Evolutionary conservation across 1,140 invertebrate genomes (phyloP).

Genomic region (Habropoda laboriosa): DNA sequence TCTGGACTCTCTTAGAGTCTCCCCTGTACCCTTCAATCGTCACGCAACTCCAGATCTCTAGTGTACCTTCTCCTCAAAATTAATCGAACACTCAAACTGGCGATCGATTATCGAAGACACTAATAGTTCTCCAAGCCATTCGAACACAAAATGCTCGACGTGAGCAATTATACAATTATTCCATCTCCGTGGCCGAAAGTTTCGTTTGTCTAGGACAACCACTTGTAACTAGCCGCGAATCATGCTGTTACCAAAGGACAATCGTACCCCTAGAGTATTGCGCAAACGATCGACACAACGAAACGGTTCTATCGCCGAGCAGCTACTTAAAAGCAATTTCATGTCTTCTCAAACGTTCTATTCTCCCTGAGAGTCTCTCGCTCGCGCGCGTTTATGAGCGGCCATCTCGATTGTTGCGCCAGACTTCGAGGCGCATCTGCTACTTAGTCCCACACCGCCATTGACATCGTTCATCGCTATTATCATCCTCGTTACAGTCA

Average conservation of each 20-base stretch:
- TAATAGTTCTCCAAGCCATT: too few relatives aligned
- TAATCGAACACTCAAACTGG: too few relatives aligned
- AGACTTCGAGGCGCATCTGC: not conserved
- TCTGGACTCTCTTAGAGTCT: too few relatives aligned
- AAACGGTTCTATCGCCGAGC: not conserved
- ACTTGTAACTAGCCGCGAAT: not conserved
- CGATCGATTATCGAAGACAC: too few relatives aligned
- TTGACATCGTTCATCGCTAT: slow-evolving; percentile 43
- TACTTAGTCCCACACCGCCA: slow-evolving; percentile 21
- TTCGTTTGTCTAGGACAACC: not conserved
- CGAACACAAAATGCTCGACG: not conserved
- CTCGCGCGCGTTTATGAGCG: not conserved
- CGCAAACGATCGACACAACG: slow-evolving; percentile 7
- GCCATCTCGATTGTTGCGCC: slow-evolving; percentile 23
- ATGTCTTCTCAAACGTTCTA: slow-evolving; percentile 39
- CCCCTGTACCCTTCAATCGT: too few relatives aligned
- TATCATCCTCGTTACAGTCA: slow-evolving; percentile 37
- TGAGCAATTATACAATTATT: too few relatives aligned
- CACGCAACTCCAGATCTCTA: too few relatives aligned
- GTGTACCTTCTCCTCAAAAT: too few relatives aligned
- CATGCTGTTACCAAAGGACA: not conserved
- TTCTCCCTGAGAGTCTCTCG: not conserved
- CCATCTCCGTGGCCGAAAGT: too few relatives aligned
- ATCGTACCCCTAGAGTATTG: slow-evolving; percentile 4
- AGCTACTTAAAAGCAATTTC: slow-evolving; percentile 56